These are phyloP conservation scores for Petromus typicus DNA, from an alignment of 2,113 vertebrate genomes.

Conservation along the genomic window DNA sequence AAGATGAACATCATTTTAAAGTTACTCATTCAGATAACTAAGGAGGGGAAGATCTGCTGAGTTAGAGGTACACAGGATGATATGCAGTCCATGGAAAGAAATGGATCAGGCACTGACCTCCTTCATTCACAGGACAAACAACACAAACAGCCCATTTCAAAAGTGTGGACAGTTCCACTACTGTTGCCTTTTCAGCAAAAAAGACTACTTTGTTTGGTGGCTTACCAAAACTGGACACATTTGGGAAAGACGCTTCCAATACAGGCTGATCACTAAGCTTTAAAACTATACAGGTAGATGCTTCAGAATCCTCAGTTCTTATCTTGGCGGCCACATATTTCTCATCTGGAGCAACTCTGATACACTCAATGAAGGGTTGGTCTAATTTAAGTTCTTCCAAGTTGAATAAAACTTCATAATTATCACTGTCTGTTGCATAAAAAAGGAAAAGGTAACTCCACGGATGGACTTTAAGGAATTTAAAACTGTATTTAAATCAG, in stretches of 20 bases:
- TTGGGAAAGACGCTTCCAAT: constrained; percentile 87
- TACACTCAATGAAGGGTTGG: constrained; percentile 89
- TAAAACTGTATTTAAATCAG: not conserved
- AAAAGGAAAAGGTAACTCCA: constrained; percentile 46
- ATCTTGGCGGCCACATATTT: constrained; percentile 90
- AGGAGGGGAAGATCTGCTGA: not conserved
- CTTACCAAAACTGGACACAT: constrained; percentile 95
- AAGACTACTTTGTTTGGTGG: not conserved
- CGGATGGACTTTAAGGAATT: not conserved
- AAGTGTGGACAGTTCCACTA: not conserved
- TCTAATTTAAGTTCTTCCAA: constrained; percentile 86
- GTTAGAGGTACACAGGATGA: not conserved
- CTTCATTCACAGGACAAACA: not conserved
- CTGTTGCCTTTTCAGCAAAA: not conserved
- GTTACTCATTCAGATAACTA: not conserved
- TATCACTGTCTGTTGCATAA: constrained; percentile 75
- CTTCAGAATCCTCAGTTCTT: constrained; percentile 88
- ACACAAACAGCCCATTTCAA: not conserved
- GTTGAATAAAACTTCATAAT: constrained; percentile 84
- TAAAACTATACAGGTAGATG: constrained; percentile 88
- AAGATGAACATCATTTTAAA: not conserved
- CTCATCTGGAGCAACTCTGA: constrained; percentile 94
- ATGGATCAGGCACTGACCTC: not conserved
- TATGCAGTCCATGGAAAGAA: not conserved
- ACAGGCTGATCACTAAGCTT: constrained; percentile 84